phyloP scores from a whole-genome alignment of 1,140 invertebrate species.

The Prorops nasuta region DNA sequence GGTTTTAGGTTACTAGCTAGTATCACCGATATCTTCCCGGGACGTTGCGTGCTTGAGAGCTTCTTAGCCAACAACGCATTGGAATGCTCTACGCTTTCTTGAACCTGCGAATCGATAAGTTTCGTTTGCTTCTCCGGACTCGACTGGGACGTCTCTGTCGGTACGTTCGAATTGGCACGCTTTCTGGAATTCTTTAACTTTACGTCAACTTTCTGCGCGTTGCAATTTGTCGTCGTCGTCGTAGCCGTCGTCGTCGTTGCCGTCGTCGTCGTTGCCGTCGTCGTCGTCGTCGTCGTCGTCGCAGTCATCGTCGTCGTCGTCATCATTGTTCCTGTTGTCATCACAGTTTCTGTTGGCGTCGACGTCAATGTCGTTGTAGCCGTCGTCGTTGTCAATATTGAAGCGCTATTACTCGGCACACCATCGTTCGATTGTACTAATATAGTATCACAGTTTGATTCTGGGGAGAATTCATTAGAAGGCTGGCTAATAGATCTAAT shows the following conservation, averaged over 20 bases:
- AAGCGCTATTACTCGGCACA: slow-evolving; percentile 27
- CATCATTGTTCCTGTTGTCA: too few species aligned
- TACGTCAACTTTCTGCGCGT: slow-evolving; percentile 25
- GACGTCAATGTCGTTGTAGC: too few species aligned
- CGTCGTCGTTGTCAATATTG: slow-evolving; percentile 20
- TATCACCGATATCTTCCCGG: slow-evolving; percentile 38
- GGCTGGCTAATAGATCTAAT: slow-evolving; percentile 35
- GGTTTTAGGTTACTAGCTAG: slow-evolving; percentile 33
- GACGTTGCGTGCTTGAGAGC: slow-evolving; percentile 23
- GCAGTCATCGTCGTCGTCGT: too few species aligned
- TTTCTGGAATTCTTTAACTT: slow-evolving; percentile 47
- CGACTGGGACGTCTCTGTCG: slow-evolving; percentile 34
- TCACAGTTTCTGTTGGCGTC: not conserved
- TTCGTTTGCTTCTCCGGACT: slow-evolving; percentile 52
- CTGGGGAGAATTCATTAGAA: slow-evolving; percentile 39
- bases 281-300: too few species aligned
- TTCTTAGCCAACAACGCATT: slow-evolving; percentile 26
- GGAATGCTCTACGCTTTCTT: slow-evolving; percentile 24
- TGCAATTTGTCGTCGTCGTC: slow-evolving; percentile 10
- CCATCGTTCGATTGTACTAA: slow-evolving; percentile 40
- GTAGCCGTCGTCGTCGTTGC: too few species aligned
- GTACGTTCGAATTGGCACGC: slow-evolving; percentile 37
- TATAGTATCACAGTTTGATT: slow-evolving; percentile 54
- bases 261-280: too few species aligned
- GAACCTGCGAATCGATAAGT: slow-evolving; percentile 20